phyloP scores from a whole-genome alignment of 2,113 vertebrate species.

The Paralichthys olivaceus region DNA sequence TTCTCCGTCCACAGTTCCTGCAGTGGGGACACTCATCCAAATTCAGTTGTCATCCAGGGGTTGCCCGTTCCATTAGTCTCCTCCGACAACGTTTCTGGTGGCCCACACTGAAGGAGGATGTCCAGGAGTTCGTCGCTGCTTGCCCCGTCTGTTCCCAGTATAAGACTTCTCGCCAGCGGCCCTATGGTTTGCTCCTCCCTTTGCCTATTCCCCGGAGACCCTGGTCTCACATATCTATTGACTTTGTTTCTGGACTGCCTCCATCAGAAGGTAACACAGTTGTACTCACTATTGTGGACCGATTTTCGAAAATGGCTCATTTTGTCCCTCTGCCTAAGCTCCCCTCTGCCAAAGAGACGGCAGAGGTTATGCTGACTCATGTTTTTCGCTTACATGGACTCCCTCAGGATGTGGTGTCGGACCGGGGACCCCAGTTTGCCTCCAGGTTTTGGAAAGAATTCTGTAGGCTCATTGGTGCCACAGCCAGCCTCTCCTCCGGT shows the following conservation, averaged over 20 bases:
- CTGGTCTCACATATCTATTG: background rate
- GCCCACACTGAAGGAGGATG: background rate
- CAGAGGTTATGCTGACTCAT: background rate
- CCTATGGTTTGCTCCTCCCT: background rate
- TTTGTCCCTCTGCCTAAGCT: background rate
- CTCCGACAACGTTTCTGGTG: background rate
- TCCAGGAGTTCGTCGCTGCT: background rate
- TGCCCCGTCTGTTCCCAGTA: background rate
- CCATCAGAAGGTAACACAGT: background rate
- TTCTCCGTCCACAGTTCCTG: background rate
- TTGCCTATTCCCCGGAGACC: background rate
- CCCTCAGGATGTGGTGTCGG: background rate
- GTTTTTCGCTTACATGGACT: background rate
- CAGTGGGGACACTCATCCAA: background rate
- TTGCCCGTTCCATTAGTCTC: background rate
- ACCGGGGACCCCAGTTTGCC: background rate
- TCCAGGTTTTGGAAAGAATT: background rate
- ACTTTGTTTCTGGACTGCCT: background rate
- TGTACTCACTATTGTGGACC: background rate
- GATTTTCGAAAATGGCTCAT: too few relatives aligned
- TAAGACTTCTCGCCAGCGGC: background rate
- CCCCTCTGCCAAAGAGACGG: background rate
- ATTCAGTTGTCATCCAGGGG: background rate
- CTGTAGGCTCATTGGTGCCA: background rate
- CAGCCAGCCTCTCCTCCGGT: background rate